Evolutionary conservation across 1,140 invertebrate species (phyloP), one percentile per base, ranked within the genome.

Genomic region (Drosophila varians): DNA sequence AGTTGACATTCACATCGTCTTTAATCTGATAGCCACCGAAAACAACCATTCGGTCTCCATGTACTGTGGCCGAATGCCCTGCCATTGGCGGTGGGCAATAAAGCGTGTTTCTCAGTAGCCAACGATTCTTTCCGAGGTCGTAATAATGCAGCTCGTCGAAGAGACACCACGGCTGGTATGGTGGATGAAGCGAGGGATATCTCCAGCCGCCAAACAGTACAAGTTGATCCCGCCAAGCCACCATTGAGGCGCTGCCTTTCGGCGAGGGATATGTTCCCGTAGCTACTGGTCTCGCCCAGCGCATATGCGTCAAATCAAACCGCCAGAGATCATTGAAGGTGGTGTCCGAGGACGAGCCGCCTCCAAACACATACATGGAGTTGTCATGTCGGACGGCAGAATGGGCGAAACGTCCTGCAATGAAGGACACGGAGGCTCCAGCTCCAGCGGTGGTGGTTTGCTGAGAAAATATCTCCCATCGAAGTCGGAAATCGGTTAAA

Each of bases 251-350:
- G 91, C 97, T 98, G 51, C 98, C 98, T 93, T 99, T 99, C 3
- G 98, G 98, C 4, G 97, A 97, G 23, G 98, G 98, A 93, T 99
- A 99, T 31, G 94, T 88, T 7, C 98, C 98, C 91, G 94, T 94
- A 1, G 96, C 95, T 8, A 96, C 91, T 0, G 96, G 95, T 77
- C 96, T 93, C 4, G 94, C 92, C 98, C 98, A 99, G 74, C 94
- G 93, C 86, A 97, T 93, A 42, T 94, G 95, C 5, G 96, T 95
- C 40, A 99, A 93, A 93, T 99, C 96, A 91, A 99, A 95, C 72
- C 94, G 93, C 98, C 98, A 99, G 6, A 99, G 93, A 92, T 99
- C 98, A 93, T 99, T 99, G 83, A 99, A 99, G 7, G 98, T 97
- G 14, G 98, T 99, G 77, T 95, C 96, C 31, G 96, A 96, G 25